Percentiles rank a stretch among this genome's conserved stretches.
Conservation (phyloP, 2,797 vertebrate genomes). For the Okamejei kenojei region DNA sequence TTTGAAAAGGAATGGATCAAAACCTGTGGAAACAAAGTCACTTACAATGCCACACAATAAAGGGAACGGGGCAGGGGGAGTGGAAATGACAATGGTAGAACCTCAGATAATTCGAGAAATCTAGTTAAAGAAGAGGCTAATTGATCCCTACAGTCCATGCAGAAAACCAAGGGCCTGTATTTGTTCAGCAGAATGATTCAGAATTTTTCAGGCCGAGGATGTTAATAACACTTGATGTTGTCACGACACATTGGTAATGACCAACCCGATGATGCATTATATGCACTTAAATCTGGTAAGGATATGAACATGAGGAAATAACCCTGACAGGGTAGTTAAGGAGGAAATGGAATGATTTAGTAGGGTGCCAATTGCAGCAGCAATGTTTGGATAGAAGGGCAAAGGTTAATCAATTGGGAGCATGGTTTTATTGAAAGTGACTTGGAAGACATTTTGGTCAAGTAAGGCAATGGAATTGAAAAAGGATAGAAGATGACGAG, state of each 20-base stretch:
- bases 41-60: too few relatives aligned
- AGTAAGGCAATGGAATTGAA: not conserved
- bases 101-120: too few relatives aligned
- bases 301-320: not conserved
- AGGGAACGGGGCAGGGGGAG: too few relatives aligned
- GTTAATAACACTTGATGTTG: not conserved
- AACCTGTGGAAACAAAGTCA: too few relatives aligned
- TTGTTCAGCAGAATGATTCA: not conserved
- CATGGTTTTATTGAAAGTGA: not conserved
- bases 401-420: not conserved
- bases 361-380: not conserved
- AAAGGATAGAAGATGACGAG: not conserved
- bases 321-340: not conserved
- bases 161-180: not conserved
- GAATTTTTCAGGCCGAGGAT: not conserved
- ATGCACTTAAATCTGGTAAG: not conserved
- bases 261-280: not conserved
- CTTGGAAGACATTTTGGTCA: not conserved
- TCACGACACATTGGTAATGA: not conserved
- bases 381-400: not conserved
- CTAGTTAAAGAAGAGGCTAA: too few relatives aligned
- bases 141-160: too few relatives aligned
- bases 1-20: too few relatives aligned
- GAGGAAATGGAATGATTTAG: not conserved
- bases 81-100: too few relatives aligned